Evolutionary conservation across 2,113 vertebrate genomes (phyloP), one percentile per base, ranked within the genome.

Genomic region (Hyla sarda): DNA sequence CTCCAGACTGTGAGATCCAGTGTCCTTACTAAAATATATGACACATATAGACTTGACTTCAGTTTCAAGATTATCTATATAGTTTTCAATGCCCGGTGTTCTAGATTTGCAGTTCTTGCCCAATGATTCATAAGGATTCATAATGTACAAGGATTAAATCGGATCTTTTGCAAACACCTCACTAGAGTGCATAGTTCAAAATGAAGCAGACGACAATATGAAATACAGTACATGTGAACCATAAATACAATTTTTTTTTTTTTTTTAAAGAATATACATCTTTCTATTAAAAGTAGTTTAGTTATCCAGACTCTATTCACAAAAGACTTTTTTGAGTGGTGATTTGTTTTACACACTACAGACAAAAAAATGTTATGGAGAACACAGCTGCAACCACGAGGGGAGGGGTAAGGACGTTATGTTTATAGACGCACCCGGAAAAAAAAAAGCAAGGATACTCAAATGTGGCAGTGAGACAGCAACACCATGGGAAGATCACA

Each of bases 121-220:
- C 45, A 30, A 23, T 45, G 48, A 30, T 56, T 60, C 30, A 9
- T 74, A 30, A 23, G 30, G 48, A 30, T 56, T 60, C 30, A 9
- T 74, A 81, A 41, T 62, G 34, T 48, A 25, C 73, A 45, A 82
- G 85, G 84, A 91, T 91, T 92, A 91, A 90, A 90, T 87, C 88
- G 90, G 92, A 93, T 93, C 89, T 92, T 89, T 92, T 93, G 93
- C 94, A 95, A 92, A 92, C 93, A 94, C 95, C 96, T 97, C 95
- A 94, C 89, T 93, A 97, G 96, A 94, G 96, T 99, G 98, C 98
- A 99, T 98, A 99, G 98, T 97, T 97, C 93, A 97, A 97, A 97
- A 96, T 96, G 97, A 99, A 99, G 97, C 97, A 67, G 91, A 95
- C 92, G 90, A 94, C 93, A 93, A 97, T 95, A 97, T 92, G 90